A percentile compares a stretch with the other conserved stretches of the same genome.
phyloP scores from a whole-genome alignment of 2,888 invertebrate species.

The Ornithoptera alexandrae region DNA sequence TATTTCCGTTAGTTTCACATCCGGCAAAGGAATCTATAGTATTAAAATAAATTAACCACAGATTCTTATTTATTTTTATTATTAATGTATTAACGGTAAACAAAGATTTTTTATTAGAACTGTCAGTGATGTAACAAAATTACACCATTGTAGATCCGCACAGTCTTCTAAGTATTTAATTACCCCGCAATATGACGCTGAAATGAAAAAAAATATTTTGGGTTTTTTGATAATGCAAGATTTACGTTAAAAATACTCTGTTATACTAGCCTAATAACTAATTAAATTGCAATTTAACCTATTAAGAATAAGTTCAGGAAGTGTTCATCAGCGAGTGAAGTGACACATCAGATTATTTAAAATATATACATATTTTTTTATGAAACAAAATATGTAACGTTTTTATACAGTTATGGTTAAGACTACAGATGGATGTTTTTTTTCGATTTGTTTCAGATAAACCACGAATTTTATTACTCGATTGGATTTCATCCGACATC shows the following conservation, averaged over 20 bases:
- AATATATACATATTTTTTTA: not conserved
- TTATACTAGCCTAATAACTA: too few species aligned
- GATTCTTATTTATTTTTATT: not conserved
- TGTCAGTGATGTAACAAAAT: too few species aligned
- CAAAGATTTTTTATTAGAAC: not conserved
- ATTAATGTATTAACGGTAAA: not conserved
- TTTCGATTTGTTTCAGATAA: slow-evolving; percentile 40
- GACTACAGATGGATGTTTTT: slow-evolving; percentile 30
- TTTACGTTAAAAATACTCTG: too few species aligned
- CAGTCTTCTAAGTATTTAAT: too few species aligned
- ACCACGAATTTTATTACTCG: slow-evolving; percentile 50
- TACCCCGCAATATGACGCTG: too few species aligned
- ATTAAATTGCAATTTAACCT: too few species aligned
- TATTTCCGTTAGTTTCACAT: not conserved
- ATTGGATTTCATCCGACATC: slow-evolving; percentile 41
- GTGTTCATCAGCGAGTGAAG: too few species aligned
- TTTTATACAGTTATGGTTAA: not conserved
- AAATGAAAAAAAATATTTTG: not conserved
- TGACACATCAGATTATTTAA: too few species aligned
- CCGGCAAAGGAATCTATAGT: not conserved
- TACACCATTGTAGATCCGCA: too few species aligned
- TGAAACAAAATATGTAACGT: not conserved
- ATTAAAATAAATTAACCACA: not conserved
- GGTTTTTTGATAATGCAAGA: not conserved
- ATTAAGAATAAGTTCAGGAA: too few species aligned